A percentile compares a stretch with the other conserved stretches of the same genome.
phyloP scores from a whole-genome alignment of 2,888 invertebrate genomes.

The Eudemis profundana region DNA sequence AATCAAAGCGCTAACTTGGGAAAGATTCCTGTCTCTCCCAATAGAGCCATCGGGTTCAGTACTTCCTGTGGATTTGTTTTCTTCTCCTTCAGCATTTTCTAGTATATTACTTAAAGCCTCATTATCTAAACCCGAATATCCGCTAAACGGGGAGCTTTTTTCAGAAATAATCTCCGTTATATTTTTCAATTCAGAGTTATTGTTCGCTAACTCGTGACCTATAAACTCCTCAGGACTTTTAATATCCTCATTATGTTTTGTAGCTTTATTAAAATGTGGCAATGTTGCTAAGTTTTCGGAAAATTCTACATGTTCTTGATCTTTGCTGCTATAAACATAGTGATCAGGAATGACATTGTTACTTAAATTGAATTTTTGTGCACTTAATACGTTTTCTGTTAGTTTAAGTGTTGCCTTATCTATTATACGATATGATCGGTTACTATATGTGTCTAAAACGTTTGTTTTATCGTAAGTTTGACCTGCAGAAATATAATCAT shows the following conservation, averaged over 20 bases:
- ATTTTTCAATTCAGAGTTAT: neutral
- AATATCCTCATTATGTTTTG: no score
- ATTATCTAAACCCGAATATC: conserved; percentile 12
- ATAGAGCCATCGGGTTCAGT: neutral
- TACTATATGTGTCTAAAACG: neutral
- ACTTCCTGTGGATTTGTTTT: neutral
- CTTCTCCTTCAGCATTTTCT: conserved; percentile 11
- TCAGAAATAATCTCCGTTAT: neutral
- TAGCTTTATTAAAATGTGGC: neutral
- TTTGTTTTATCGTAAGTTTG: neutral
- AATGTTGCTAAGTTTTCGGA: neutral
- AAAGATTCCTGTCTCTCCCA: neutral
- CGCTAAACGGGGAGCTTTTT: neutral
- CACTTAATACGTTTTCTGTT: neutral
- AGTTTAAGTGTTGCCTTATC: neutral
- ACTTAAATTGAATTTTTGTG: no score
- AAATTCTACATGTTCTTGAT: neutral
- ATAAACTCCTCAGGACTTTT: neutral
- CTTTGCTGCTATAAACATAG: neutral
- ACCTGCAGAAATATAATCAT: neutral
- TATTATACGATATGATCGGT: neutral
- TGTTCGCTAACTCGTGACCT: neutral
- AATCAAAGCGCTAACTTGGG: neutral
- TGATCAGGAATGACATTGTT: no score
- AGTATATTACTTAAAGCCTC: conserved; percentile 24